Percentiles rank a stretch among this genome's conserved stretches.
phyloP scores from a whole-genome alignment of 2,888 invertebrate genomes.

The Hydrotaea cyrtoneurina region DNA sequence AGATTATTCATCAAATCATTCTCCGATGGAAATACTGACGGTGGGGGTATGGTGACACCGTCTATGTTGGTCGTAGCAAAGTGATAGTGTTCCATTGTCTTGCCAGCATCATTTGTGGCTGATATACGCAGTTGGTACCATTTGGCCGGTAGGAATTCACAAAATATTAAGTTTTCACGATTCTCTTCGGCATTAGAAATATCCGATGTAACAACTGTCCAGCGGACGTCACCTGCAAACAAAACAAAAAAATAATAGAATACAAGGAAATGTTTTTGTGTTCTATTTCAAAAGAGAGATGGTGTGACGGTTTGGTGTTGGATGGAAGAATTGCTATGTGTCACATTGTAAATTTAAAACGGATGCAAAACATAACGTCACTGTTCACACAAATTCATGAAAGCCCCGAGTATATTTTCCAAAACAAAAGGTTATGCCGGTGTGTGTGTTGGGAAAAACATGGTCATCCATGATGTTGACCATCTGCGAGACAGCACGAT shows the following conservation, averaged over 20 bases:
- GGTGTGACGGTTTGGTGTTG: no score
- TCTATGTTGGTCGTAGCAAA: slow-evolving; percentile 83
- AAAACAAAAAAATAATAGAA: slow-evolving; percentile 2
- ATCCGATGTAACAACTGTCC: slow-evolving; percentile 81
- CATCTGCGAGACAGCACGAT: no score
- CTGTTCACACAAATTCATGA: no score
- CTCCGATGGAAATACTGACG: slow-evolving; percentile 78
- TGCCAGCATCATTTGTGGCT: slow-evolving; percentile 84
- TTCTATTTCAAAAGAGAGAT: no score
- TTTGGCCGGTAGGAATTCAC: slow-evolving; percentile 83
- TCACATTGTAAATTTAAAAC: no score
- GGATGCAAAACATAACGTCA: no score
- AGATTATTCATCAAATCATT: slow-evolving; percentile 79
- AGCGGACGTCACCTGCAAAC: slow-evolving; percentile 78
- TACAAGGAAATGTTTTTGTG: no score
- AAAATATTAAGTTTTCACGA: slow-evolving; percentile 81
- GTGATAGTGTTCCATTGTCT: slow-evolving; percentile 84
- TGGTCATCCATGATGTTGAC: no score
- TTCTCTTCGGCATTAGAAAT: slow-evolving; percentile 81
- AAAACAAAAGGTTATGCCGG: no score
- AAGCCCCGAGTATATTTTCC: no score
- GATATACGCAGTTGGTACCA: slow-evolving; percentile 84
- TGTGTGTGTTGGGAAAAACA: no score
- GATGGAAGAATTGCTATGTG: no score
- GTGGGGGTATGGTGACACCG: slow-evolving; percentile 81